Conservation (phyloP, 2,797 vertebrate genomes). For the Dicrostonyx torquatus region DNA sequence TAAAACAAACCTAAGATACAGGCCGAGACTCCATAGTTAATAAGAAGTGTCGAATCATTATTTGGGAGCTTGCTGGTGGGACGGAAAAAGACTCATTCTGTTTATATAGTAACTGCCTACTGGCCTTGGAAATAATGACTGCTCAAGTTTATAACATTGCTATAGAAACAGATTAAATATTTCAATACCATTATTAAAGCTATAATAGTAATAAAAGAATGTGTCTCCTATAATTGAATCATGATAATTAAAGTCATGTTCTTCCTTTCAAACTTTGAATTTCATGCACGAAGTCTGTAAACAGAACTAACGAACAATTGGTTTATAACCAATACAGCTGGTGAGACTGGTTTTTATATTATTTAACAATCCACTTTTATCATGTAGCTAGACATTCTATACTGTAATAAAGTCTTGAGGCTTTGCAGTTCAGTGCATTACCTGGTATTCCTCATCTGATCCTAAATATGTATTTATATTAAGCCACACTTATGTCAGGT, state of each 20-base stretch:
- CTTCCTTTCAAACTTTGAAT: background rate
- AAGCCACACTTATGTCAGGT: background rate
- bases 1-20: background rate
- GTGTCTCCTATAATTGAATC: background rate
- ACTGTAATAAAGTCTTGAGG: background rate
- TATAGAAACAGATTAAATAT: background rate
- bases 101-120: background rate
- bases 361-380: background rate
- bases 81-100: background rate
- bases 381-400: background rate
- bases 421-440: background rate
- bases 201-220: background rate
- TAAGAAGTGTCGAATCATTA: background rate
- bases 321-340: background rate
- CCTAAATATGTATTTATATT: slow-evolving; percentile 22
- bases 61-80: background rate
- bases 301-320: background rate
- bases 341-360: background rate
- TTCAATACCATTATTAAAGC: background rate
- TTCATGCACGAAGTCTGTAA: background rate
- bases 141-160: background rate
- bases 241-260: background rate
- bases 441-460: background rate
- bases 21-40: fast-evolving
- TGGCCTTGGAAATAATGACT: background rate